Conservation (phyloP, 2,113 vertebrate genomes). For the Fregata magnificens region DNA sequence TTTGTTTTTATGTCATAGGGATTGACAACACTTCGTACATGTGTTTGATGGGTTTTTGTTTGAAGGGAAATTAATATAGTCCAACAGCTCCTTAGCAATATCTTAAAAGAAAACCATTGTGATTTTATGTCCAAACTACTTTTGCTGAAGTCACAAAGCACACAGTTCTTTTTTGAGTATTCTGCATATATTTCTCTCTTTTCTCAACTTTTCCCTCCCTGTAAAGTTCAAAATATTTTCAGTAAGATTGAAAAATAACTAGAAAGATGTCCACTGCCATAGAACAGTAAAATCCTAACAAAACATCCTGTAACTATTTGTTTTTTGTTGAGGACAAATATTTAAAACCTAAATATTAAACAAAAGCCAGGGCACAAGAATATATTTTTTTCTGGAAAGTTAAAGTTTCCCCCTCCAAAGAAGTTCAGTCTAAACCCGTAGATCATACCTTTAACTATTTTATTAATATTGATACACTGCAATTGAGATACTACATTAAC, state of each 20-base stretch:
- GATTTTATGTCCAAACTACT: not conserved
- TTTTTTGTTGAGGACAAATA: not conserved
- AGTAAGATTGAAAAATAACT: not conserved
- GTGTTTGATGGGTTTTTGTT: not conserved
- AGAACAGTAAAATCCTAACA: not conserved
- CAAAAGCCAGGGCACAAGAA: not conserved
- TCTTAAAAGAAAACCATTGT: not conserved
- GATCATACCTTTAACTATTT: not conserved
- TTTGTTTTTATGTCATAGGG: not conserved
- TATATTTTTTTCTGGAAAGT: not conserved
- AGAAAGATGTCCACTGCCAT: not conserved
- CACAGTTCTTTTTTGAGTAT: not conserved
- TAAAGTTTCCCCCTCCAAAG: not conserved
- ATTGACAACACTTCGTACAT: not conserved
- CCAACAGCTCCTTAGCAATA: not conserved
- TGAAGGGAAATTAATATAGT: not conserved
- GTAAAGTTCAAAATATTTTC: not conserved
- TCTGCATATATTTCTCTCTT: not conserved
- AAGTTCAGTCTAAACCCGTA: not conserved
- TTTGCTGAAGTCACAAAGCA: not conserved
- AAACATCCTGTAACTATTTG: not conserved
- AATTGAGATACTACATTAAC: not conserved
- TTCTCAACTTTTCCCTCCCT: not conserved
- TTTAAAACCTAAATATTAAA: not conserved
- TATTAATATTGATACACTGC: not conserved